Conservation (phyloP, 2,113 vertebrate genomes). For the Phrynosoma blainvillii region DNA sequence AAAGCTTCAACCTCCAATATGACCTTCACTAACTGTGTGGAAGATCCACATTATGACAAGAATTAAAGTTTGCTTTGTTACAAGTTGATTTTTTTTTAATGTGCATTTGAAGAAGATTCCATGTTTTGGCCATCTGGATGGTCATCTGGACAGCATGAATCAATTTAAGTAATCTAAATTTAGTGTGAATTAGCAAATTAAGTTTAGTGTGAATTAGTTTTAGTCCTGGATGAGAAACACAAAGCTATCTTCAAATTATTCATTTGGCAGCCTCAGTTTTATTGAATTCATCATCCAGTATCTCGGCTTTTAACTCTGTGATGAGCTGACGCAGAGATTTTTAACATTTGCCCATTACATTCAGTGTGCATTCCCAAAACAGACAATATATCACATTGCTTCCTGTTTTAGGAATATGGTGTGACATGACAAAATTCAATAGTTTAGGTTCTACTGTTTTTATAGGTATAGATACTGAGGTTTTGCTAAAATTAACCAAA, state of each 20-base stretch:
- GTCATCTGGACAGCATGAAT: conserved; percentile 16
- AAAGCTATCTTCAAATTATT: not conserved
- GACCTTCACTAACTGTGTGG: not conserved
- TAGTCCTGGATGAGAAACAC: not conserved
- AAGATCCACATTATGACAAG: not conserved
- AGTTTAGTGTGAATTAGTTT: conserved; percentile 20
- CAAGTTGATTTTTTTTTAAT: conserved; percentile 19
- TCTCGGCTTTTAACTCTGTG: not conserved
- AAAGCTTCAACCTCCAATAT: not conserved
- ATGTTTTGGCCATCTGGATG: conserved; percentile 10
- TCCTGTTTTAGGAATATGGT: not conserved
- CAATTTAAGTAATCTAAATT: conserved; percentile 13
- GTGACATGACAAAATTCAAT: not conserved
- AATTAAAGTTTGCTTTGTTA: not conserved
- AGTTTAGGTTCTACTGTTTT: not conserved
- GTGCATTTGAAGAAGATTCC: not conserved
- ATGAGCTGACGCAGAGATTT: not conserved
- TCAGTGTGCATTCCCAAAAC: too few species aligned
- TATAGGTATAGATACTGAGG: not conserved
- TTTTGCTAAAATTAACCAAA: not conserved
- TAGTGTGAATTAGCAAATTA: conserved; percentile 27
- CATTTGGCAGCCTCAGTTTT: not conserved
- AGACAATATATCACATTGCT: not conserved
- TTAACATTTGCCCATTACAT: not conserved
- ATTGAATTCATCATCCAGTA: not conserved